Base-by-base conservation (phyloP, 2,113 vertebrate genomes). In the Falcunculus frontatus region DNA sequence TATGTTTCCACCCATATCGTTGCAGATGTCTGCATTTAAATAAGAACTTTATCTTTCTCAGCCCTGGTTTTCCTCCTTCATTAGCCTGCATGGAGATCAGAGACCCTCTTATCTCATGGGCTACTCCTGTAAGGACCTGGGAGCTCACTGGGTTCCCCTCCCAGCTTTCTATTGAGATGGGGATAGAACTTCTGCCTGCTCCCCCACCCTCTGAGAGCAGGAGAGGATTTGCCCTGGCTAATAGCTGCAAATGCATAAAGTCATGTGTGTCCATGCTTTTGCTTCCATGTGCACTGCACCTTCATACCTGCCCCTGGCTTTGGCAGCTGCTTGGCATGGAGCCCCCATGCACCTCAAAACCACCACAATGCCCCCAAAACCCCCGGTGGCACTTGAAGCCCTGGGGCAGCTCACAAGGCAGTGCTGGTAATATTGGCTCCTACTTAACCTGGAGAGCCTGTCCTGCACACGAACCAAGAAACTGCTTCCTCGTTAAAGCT, bases 11-110 rank as follows among this genome's bases (percentile, higher is more conserved):
- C 27, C 46, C 85, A 57, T 89, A 23, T 56, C 86, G 60, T 81
- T 93, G 47, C 72, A 80, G 72, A 77, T 4, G 30, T 73, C 78
- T 85, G 42, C 59, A 67, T 88, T 93, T 85, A 91, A 96, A 92
- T 44, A 77, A 13, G n/a, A 91, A 64, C 63, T 91, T 64, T 70
- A 79, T 86, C 91, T 63, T 72, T 65, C 82, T 69, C 1, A 0
- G 52, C 27, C 35, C 63, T 63, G 78, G n/a, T 84, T 95, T 75
- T 47, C 50, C 60, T 81, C 42, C 35, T 64, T 69, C 88, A 59
- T 78, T 62, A 89, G 46, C 62, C 86, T 16, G 10, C 52, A 56
- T 12, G 1, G 30, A 85, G 78, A 64, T 63, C 13, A 3, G 50
- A 42, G 55, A 52, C 27, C 19, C n/a, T 56, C 49, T 87, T 72